Evolutionary conservation across 2,888 invertebrate species (phyloP).

Genomic region (Netelia fuscicornis): DNA sequence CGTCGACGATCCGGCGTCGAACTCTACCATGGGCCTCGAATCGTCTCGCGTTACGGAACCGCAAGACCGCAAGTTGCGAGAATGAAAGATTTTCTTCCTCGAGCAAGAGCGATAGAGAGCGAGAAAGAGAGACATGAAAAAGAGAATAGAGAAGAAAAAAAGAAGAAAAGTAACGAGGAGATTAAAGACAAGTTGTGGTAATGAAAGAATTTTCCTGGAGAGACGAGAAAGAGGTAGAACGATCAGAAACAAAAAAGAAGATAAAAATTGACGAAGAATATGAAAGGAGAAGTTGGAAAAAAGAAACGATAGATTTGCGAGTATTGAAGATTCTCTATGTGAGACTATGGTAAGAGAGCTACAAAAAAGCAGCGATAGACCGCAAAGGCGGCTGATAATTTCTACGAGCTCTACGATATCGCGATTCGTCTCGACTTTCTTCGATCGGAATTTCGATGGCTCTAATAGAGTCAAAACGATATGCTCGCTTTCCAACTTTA

Average conservation of each 20-base stretch:
- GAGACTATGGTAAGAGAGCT: not conserved
- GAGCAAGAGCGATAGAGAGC: not conserved
- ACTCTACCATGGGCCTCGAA: constrained; percentile 34
- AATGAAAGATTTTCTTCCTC: constrained; percentile 31
- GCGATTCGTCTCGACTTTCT: constrained; percentile 57
- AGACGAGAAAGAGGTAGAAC: not conserved
- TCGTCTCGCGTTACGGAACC: constrained; percentile 60
- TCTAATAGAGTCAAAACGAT: constrained; percentile 38
- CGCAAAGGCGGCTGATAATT: not conserved
- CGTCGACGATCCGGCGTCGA: not conserved
- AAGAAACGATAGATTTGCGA: not conserved
- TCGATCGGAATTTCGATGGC: constrained; percentile 60
- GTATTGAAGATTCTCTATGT: not conserved
- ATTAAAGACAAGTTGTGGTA: not conserved
- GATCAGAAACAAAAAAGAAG: not conserved
- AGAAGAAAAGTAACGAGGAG: constrained; percentile 1
- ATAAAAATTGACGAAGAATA: constrained; percentile 1
- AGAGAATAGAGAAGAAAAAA: not conserved
- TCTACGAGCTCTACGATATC: constrained; percentile 15
- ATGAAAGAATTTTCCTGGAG: not conserved
- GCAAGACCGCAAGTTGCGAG: constrained; percentile 53
- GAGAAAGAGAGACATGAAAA: not conserved
- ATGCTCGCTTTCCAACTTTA: constrained; percentile 60
- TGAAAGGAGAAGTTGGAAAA: not conserved
- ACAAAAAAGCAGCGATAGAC: not conserved